Evolutionary conservation across 1,140 invertebrate genomes (phyloP), one percentile per base, ranked within the genome.

Genomic region (Choristoneura fumiferana): DNA sequence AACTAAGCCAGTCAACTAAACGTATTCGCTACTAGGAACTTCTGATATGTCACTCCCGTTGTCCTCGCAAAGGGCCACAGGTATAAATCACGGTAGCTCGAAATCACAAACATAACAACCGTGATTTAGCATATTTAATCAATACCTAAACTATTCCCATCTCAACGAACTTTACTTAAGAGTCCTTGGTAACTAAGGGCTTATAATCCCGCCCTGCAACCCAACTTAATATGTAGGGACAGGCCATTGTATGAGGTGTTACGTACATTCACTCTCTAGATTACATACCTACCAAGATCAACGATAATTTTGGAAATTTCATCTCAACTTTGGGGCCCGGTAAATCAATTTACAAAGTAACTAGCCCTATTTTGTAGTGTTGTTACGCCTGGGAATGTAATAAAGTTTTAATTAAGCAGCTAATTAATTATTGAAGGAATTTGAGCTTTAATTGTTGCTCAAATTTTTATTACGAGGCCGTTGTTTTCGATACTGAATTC

Each of bases 241-340:
- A 45, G 40, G 40, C 40, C 17, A 45, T 45, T 45, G 15, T 45
- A 45, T 45, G 40, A 45, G 40, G 40, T 45, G 40, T 45, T 45
- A 45, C 40, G 40, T 45, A n/a, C 40, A n/a, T 4, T 15, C 18
- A 15, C 40, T 18, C 17, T n/a, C 40, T 18, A 45, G 40, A 45
- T 45, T 45, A 18, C 40, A 45, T 45, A 17, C 40, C 40, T 22
- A 17, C 17, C 40, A 45, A n/a, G 40, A 45, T 45, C 18, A 45
- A 45, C 17, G 17, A n/a, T 45, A 45, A 45, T 45, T 45, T 45
- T 45, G 40, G 14, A 45, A 45, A 45, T 45, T 45, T 15, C 17
- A 8, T 45, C 40, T 18, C 1, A 43, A 43, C 14, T 40, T 45
- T 45, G 40, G n/a, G 17, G 8, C 40, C 18, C 18, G 17, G 40